These are phyloP conservation scores for Pseudomyrmex pallidus DNA, from an alignment of 1,140 invertebrate species.

Conservation along the genomic window DNA sequence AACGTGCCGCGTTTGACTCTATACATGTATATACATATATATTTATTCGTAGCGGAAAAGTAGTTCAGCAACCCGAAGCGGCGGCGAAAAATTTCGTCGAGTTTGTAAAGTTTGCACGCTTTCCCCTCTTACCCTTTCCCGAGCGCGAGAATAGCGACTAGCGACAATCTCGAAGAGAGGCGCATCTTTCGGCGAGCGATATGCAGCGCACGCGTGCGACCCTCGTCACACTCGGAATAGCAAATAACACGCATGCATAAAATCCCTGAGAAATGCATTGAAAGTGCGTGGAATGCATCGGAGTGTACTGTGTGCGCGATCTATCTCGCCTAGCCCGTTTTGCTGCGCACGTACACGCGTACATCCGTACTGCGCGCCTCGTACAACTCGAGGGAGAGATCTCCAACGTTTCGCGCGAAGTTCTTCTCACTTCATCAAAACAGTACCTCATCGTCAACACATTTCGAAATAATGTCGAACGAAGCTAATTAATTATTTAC, in stretches of 20 bases:
- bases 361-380: conserved; percentile 24
- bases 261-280: conserved; percentile 82
- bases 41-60: no score
- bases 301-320: conserved; percentile 62
- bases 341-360: conserved; percentile 70
- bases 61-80: no score
- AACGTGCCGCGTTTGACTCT: no score
- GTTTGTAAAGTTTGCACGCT: conserved; percentile 59
- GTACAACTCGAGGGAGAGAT: not conserved
- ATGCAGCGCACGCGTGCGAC: conserved; percentile 81
- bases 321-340: conserved; percentile 79
- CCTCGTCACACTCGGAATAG: conserved; percentile 82
- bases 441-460: not conserved
- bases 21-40: no score
- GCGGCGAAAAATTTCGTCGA: conserved; percentile 58
- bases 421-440: not conserved
- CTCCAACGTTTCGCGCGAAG: not conserved
- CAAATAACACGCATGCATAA: conserved; percentile 78
- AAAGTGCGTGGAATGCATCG: conserved; percentile 82
- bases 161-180: conserved; percentile 52
- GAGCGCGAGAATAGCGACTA: conserved; percentile 57
- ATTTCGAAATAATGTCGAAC: no score
- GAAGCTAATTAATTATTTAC: no score
- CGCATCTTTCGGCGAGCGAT: conserved; percentile 63
- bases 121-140: conserved; percentile 2